Evolutionary conservation across 2,888 invertebrate genomes (phyloP).

Genomic region (Aleiodes alternator): DNA sequence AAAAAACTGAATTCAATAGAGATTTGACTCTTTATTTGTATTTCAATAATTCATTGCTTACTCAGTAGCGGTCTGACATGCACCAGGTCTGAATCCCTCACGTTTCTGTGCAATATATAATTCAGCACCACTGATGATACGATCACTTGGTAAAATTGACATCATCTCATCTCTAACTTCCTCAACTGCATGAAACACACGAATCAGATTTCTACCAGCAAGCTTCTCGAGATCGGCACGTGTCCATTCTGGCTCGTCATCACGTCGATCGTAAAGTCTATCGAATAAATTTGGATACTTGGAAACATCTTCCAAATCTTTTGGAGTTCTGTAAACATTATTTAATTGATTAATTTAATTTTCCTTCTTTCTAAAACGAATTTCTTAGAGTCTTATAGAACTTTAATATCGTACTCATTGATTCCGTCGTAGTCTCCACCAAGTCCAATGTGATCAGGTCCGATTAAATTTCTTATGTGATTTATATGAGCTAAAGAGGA

Average conservation of each 20-base stretch:
- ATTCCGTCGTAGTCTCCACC: constrained; percentile 78
- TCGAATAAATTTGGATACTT: constrained; percentile 77
- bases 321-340: constrained; percentile 71
- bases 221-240: constrained; percentile 75
- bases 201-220: constrained; percentile 76
- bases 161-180: constrained; percentile 61
- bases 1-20: too few relatives aligned
- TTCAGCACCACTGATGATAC: constrained; percentile 60
- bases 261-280: constrained; percentile 66
- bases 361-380: neutral
- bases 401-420: constrained; percentile 62
- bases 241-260: constrained; percentile 72
- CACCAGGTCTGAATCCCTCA: constrained; percentile 58
- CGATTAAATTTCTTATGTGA: constrained; percentile 76
- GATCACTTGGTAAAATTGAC: constrained; percentile 58
- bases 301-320: constrained; percentile 77
- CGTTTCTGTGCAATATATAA: constrained; percentile 59
- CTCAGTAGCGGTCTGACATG: constrained; percentile 67
- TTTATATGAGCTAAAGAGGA: constrained; percentile 76
- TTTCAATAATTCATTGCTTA: constrained; percentile 51
- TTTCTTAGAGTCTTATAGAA: neutral
- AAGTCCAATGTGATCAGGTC: constrained; percentile 77
- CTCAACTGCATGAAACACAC: constrained; percentile 75
- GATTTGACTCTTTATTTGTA: too few relatives aligned
- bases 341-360: neutral